Base-by-base conservation (phyloP, 2,797 vertebrate genomes). In the Anguilla obscura region DNA sequence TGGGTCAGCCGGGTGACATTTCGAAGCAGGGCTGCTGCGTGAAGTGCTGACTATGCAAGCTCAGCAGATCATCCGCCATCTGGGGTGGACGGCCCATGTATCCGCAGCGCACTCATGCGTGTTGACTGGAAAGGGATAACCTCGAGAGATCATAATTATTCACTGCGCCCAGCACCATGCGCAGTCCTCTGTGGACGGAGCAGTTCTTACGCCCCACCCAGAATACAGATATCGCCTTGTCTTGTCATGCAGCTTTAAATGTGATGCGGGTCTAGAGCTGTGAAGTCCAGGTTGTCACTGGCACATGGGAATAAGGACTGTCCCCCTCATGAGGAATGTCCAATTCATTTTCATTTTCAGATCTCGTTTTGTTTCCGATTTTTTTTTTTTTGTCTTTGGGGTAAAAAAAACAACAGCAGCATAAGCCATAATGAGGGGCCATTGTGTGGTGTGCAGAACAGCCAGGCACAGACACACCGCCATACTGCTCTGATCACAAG, bases 381-480 rank as follows among this genome's bases (percentile, higher is more conserved):
- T 36, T 16, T 4, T 33, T 33, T 18, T 14, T 36, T 40, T 40
- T 79, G 74, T 79, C 84, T 60, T 60, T 63, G 27, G 30, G 56
- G 33, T 85, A 36, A 63, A 45, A 40, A 40, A 63, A 18, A 84
- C 4, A 36, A 36, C 36, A 36, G 16, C 33, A 1, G 33, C 4
- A 79, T 69, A 63, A 36, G 8, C 6, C 27, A 45, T 84, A 56
- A 84, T 27, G 56, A 52, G 40, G n/a, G 85, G 45, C 60, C 63
- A 69, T 84, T 84, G 8, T 83, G 86, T 50, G 36, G 21, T 45
- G 56, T 63, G 36, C 45, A 30, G 60, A 86, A 86, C 56, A 85
- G 85, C 33, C 33, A 50, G 60, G 8, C 45, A 8, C 86, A 56
- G 40, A 69, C 12, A 27, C 54, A 30, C 85, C 1, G 36, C 60